phyloP scores from a whole-genome alignment of 2,797 vertebrate genomes.

The Acipenser ruthenus region DNA sequence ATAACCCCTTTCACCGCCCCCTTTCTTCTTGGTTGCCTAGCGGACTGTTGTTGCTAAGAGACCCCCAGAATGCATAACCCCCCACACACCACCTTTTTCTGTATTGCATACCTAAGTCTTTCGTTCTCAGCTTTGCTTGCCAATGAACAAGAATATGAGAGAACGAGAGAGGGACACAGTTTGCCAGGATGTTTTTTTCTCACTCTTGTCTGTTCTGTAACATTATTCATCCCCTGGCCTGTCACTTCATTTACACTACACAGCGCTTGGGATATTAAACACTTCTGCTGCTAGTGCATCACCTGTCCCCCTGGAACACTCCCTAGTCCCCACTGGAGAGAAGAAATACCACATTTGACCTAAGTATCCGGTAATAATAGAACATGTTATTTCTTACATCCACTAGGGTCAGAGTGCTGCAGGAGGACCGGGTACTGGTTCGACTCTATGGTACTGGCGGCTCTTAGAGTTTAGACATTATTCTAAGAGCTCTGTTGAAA shows the following conservation, averaged over 20 bases:
- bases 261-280: neutral
- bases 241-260: neutral
- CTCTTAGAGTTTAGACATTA: no score
- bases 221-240: neutral
- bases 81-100: neutral
- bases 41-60: neutral
- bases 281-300: no score
- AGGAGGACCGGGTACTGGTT: no score
- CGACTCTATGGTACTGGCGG: no score
- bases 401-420: no score
- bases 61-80: neutral
- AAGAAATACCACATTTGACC: no score
- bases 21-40: neutral
- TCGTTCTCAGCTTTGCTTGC: neutral
- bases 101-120: neutral
- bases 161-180: neutral
- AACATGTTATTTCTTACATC: no score
- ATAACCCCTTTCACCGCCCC: conserved; percentile 4
- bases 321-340: no score
- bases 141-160: neutral
- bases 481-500: no score
- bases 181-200: neutral
- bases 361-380: no score
- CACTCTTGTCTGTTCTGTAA: neutral
- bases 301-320: no score